Conservation (phyloP, 2,888 invertebrate species). For the Tubulanus polymorphus region DNA sequence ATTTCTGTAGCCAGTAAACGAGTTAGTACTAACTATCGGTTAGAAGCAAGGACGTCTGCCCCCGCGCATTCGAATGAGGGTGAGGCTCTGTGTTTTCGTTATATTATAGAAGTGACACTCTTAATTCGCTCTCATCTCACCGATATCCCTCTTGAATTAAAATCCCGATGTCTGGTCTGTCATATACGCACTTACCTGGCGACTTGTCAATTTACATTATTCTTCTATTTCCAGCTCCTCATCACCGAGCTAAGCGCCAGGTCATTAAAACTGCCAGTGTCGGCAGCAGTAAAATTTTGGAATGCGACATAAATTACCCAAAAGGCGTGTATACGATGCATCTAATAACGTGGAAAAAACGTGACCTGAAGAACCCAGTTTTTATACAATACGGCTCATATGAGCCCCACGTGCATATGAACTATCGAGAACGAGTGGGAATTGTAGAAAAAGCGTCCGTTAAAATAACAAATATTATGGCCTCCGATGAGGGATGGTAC, state of each 20-base stretch:
- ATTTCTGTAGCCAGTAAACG: too few relatives aligned
- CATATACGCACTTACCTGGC: too few relatives aligned
- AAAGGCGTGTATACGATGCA: conserved; percentile 93
- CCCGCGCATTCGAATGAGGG: too few relatives aligned
- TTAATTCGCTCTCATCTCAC: too few relatives aligned
- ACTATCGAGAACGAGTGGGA: conserved; percentile 22
- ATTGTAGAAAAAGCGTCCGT: conserved; percentile 72
- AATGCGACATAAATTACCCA: conserved; percentile 56
- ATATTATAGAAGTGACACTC: too few relatives aligned
- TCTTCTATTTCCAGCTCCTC: background rate
- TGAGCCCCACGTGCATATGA: conserved; percentile 88
- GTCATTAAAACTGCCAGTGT: conserved; percentile 93
- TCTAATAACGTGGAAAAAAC: conserved; percentile 99
- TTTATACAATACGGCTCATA: conserved; percentile 98
- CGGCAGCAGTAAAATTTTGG: conserved; percentile 85
- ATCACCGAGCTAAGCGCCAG: conserved; percentile 53
- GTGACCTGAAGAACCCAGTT: conserved; percentile 94
- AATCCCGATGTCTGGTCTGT: too few relatives aligned
- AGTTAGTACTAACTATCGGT: too few relatives aligned
- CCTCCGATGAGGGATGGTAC: conserved; percentile 95
- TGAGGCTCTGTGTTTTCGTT: too few relatives aligned
- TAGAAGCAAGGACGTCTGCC: too few relatives aligned
- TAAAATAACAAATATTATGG: conserved; percentile 89
- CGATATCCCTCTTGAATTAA: too few relatives aligned
- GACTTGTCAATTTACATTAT: background rate